These are phyloP conservation scores for Cherax destructor DNA, from an alignment of 1,140 invertebrate species.

Conservation along the genomic window DNA sequence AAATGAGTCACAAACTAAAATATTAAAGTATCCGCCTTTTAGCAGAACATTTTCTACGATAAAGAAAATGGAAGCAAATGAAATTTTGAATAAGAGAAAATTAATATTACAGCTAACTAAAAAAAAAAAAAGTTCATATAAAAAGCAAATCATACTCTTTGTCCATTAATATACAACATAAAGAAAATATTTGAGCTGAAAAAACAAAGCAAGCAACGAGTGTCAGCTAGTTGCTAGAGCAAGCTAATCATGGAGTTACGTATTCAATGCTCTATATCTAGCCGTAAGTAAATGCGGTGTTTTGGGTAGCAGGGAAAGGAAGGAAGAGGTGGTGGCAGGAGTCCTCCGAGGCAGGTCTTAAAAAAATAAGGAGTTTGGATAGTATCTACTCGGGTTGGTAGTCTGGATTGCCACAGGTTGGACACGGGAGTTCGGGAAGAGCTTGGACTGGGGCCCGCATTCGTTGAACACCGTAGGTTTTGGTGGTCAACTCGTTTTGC, in stretches of 20 bases:
- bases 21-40: not conserved
- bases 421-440: not conserved
- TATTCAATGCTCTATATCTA: no score
- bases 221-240: not conserved
- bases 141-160: not conserved
- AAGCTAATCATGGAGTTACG: not conserved
- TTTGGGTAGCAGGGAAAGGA: not conserved
- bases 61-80: not conserved
- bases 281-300: not conserved
- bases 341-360: not conserved
- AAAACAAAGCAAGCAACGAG: not conserved
- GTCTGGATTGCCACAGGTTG: slow-evolving; percentile 48
- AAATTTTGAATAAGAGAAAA: not conserved
- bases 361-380: not conserved
- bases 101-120: not conserved
- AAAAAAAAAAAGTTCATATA: not conserved
- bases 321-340: no score
- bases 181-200: no score
- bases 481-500: not conserved
- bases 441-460: not conserved
- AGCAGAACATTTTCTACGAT: not conserved
- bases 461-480: not conserved
- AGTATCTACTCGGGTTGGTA: slow-evolving; percentile 23
- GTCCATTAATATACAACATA: not conserved
- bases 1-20: not conserved